These are phyloP conservation scores for Helleia helle DNA, from an alignment of 2,888 invertebrate species.

Conservation along the genomic window DNA sequence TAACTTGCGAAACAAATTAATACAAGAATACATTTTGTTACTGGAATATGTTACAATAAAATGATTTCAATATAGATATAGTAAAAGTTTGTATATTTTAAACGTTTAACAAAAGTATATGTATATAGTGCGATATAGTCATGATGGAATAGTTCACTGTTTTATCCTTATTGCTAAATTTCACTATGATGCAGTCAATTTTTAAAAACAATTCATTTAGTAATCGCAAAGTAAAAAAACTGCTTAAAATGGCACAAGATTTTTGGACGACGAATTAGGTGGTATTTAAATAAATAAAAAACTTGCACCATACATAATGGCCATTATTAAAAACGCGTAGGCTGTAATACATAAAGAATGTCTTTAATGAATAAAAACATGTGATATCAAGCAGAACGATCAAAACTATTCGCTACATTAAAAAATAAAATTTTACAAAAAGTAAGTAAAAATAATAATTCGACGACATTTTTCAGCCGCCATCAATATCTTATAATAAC, in stretches of 20 bases:
- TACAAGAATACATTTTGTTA: constrained; percentile 27
- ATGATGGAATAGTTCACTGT: constrained; percentile 25
- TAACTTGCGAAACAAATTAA: constrained; percentile 23
- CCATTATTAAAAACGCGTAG: not conserved
- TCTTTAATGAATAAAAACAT: not conserved
- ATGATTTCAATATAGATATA: constrained; percentile 26
- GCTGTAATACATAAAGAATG: not conserved
- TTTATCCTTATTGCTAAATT: constrained; percentile 24
- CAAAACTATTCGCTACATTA: constrained; percentile 1
- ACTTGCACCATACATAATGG: not conserved
- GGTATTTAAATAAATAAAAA: constrained; percentile 1
- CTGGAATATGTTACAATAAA: constrained; percentile 26
- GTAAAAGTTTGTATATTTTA: constrained; percentile 30
- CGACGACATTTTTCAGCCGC: constrained; percentile 41
- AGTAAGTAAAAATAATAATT: constrained; percentile 50
- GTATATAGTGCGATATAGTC: constrained; percentile 26
- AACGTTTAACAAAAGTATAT: constrained; percentile 30
- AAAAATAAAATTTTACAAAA: constrained; percentile 12
- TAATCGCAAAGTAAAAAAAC: constrained; percentile 23
- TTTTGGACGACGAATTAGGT: not conserved
- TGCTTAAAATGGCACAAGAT: constrained; percentile 16
- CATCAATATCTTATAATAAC: constrained; percentile 36
- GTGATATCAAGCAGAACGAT: not conserved
- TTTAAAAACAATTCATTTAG: constrained; percentile 14
- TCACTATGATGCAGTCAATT: constrained; percentile 26